A percentile compares a stretch with the other conserved stretches of the same genome.
phyloP scores from a whole-genome alignment of 92 coral and sea anemone genomes.

The Phenganax subtilis region DNA sequence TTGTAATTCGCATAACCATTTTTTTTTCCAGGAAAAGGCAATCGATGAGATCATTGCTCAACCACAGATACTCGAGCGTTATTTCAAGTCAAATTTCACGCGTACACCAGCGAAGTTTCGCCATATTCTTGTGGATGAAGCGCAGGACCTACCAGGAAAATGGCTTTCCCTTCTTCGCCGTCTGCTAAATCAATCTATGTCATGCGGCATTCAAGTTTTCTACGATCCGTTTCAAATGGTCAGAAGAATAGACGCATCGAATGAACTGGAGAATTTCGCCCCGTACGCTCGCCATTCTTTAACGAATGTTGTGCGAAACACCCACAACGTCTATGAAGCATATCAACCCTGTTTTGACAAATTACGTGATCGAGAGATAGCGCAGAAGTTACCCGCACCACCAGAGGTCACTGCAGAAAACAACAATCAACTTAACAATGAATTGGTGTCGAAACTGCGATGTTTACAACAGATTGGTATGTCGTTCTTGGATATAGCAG shows the following conservation, averaged over 20 bases:
- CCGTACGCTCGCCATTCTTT: not conserved
- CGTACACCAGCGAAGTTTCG: not conserved
- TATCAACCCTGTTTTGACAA: not conserved
- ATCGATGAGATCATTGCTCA: not conserved
- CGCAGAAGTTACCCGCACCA: not conserved
- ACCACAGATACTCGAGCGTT: not conserved
- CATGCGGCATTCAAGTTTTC: not conserved
- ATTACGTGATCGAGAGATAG: not conserved
- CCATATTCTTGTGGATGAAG: constrained; percentile 48
- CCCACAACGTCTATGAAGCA: not conserved
- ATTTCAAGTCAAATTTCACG: not conserved
- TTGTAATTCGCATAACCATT: not conserved
- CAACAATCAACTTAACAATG: not conserved
- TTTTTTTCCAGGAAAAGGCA: not conserved
- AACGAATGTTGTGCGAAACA: constrained; percentile 6
- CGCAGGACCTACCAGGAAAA: constrained; percentile 38
- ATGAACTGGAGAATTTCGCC: not conserved
- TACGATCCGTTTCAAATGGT: constrained; percentile 24
- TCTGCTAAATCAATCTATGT: not conserved
- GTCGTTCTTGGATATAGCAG: constrained; percentile 9
- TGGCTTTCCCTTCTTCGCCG: constrained; percentile 26
- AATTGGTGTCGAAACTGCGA: not conserved
- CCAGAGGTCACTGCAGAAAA: constrained; percentile 1
- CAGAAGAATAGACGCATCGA: not conserved
- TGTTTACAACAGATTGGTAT: not conserved